These are phyloP conservation scores for Delichon dasypus DNA, from an alignment of 2,797 vertebrate species.

Conservation along the genomic window DNA sequence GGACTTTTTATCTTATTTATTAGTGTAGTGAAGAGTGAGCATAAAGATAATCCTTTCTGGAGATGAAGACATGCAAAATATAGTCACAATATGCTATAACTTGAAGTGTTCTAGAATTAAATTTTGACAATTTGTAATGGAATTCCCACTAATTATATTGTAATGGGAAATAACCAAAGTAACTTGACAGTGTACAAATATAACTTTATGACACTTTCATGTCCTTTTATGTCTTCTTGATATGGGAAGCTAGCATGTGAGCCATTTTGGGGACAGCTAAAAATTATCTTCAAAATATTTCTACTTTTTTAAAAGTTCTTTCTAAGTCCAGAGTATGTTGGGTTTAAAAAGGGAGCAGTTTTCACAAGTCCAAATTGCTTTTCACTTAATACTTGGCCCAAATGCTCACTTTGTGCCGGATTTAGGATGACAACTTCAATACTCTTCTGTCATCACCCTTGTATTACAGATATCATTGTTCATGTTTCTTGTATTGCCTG, in stretches of 20 bases:
- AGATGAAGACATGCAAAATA: not conserved
- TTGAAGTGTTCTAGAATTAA: not conserved
- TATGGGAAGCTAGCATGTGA: not conserved
- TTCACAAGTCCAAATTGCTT: not conserved
- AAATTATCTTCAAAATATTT: not conserved
- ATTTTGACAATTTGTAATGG: not conserved
- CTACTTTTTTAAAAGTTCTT: not conserved
- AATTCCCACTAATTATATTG: not conserved
- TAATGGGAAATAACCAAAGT: not conserved
- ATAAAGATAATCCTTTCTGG: not conserved
- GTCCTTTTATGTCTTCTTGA: not conserved
- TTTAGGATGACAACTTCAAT: not conserved
- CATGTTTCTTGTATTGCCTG: not conserved
- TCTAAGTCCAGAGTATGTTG: not conserved
- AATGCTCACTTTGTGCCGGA: not conserved
- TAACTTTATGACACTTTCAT: not conserved
- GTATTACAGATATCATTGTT: not conserved
- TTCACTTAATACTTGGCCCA: not conserved
- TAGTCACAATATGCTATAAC: not conserved
- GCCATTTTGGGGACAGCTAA: not conserved
- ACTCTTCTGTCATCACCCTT: not conserved
- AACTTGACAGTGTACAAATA: not conserved
- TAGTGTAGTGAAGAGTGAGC: not conserved
- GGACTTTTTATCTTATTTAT: not conserved
- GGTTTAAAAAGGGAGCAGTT: not conserved